A percentile compares a stretch with the other conserved stretches of the same genome.
These are phyloP conservation scores for Lycaena phlaeas DNA, from an alignment of 2,888 invertebrate species.

Conservation along the genomic window DNA sequence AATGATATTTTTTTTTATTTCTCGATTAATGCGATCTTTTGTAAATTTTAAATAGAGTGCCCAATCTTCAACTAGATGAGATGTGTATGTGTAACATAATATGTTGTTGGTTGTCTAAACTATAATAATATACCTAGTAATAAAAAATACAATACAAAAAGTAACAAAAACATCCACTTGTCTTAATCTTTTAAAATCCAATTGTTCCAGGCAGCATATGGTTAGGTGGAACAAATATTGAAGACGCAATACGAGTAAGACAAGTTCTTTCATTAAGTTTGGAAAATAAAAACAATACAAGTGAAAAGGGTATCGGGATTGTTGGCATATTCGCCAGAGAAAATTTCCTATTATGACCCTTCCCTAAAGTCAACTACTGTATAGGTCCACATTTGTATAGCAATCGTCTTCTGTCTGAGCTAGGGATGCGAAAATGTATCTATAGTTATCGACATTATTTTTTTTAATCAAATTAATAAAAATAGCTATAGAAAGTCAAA, in stretches of 20 bases:
- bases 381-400: slow-evolving; percentile 50
- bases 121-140: too few species aligned
- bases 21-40: too few species aligned
- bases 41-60: too few species aligned
- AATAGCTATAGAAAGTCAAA: too few species aligned
- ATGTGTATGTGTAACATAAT: too few species aligned
- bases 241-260: slow-evolving; percentile 57
- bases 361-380: slow-evolving; percentile 57
- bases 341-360: slow-evolving; percentile 69
- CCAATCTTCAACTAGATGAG: too few species aligned
- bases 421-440: slow-evolving; percentile 15
- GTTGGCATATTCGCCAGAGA: slow-evolving; percentile 60
- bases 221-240: slow-evolving; percentile 34
- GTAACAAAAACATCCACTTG: too few species aligned
- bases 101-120: too few species aligned
- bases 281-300: slow-evolving; percentile 70
- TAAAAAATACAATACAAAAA: too few species aligned
- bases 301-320: slow-evolving; percentile 67
- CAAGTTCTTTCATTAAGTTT: slow-evolving; percentile 69
- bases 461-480: too few species aligned
- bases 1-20: too few species aligned
- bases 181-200: too few species aligned
- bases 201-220: slow-evolving; percentile 4
- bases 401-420: slow-evolving; percentile 50
- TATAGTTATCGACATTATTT: slow-evolving; percentile 9